Conservation (phyloP, 2,797 vertebrate species). For the Meda fulgida region DNA sequence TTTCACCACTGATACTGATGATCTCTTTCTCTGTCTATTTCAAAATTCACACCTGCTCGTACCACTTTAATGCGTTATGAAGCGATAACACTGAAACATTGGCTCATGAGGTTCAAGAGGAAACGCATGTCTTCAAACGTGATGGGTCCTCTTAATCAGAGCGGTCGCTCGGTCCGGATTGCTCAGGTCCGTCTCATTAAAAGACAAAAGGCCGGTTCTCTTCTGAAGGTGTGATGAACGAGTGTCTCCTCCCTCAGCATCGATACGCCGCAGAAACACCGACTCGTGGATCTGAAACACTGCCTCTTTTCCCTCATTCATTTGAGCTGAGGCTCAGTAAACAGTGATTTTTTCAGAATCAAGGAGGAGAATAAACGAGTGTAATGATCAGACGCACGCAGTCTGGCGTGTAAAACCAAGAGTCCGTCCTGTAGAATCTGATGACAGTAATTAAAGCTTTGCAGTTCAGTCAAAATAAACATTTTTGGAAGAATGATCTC, state of each 20-base stretch:
- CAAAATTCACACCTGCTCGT: neutral
- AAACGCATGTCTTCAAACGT: neutral
- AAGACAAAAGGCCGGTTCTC: conserved; percentile 57
- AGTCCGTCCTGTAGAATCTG: conserved; percentile 38
- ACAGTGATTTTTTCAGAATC: neutral
- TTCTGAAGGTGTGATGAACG: conserved; percentile 59
- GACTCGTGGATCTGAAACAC: neutral
- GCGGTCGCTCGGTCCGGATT: conserved; percentile 60
- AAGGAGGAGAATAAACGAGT: neutral
- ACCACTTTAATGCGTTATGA: conserved; percentile 43
- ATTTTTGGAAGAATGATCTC: neutral
- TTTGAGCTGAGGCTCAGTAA: neutral
- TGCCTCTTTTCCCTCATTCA: conserved; percentile 11
- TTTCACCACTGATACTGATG: neutral
- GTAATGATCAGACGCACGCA: neutral
- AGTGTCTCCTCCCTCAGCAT: conserved; percentile 40
- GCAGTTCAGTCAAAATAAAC: neutral
- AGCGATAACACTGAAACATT: neutral
- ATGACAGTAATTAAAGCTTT: conserved; percentile 55
- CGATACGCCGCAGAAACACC: neutral
- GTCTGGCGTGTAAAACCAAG: neutral
- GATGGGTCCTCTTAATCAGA: neutral
- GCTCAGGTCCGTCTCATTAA: conserved; percentile 72
- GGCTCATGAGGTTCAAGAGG: neutral
- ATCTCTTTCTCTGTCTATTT: no score